Conservation (phyloP, 1,140 invertebrate species). For the Procambarus virginalis region DNA sequence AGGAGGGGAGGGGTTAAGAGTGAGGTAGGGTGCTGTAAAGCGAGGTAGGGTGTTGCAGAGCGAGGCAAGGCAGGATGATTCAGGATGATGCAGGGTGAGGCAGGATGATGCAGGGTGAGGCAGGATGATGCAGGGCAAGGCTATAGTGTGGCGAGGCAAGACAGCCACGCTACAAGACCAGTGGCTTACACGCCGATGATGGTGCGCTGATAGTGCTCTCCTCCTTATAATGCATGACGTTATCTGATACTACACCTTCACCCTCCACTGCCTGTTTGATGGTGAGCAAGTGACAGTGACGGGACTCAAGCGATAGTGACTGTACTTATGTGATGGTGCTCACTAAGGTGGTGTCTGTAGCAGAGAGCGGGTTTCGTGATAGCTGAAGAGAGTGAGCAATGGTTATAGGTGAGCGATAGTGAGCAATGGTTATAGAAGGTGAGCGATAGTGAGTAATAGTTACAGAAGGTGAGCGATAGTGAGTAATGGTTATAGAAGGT, state of each 20-base stretch:
- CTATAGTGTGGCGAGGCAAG: neutral
- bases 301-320: too few species aligned
- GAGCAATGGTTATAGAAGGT: neutral
- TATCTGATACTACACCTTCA: conserved; percentile 4
- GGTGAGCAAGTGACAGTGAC: neutral
- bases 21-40: too few species aligned
- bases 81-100: too few species aligned
- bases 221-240: conserved; percentile 4
- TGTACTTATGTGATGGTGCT: too few species aligned
- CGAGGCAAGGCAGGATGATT: too few species aligned
- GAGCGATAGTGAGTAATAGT: neutral
- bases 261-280: neutral
- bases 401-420: neutral
- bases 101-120: too few species aligned
- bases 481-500: neutral
- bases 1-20: too few species aligned
- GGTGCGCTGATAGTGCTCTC: conserved; percentile 18
- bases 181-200: neutral
- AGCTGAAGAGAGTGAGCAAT: neutral
- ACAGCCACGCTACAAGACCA: neutral
- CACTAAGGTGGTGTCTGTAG: too few species aligned
- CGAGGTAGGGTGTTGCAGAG: neutral
- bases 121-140: too few species aligned
- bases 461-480: neutral
- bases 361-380: neutral